Evolutionary conservation across 2,113 vertebrate species (phyloP), one percentile per base, ranked within the genome.

Genomic region (Collichthys lucidus): DNA sequence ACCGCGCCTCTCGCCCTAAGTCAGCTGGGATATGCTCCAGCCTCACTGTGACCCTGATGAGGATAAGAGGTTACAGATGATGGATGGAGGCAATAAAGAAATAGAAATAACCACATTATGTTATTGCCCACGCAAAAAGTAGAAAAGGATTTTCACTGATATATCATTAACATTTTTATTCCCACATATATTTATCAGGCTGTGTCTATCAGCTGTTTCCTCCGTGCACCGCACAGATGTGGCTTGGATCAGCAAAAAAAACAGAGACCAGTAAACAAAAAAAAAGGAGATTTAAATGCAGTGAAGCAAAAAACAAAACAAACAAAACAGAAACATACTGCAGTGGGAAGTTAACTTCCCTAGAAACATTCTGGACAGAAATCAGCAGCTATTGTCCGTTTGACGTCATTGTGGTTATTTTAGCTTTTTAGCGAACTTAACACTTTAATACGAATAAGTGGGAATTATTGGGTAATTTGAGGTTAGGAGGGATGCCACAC

Each of bases 211-310:
- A 14, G 16, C 67, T 64, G 72, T 68, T 72, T 86, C 59, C 69
- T 78, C 47, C 55, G 5, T 16, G 47, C 62, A 67, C 6, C 22
- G 53, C 29, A n/a, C 55, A 65, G 59, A 53, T 72, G 69, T 65
- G 57, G 35, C n/a, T 79, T 61, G 42, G n/a, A 52, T 82, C 65
- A 75, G 72, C 79, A 85, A 47, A 91, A 82, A 70, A 56, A 11
- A 71, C 6, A 72, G 26, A 60, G 50, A 1, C 3, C 61, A 47
- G 17, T 65, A 71, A 83, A 77, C 49, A 74, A 74, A 68, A 59
- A 53, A 35, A 40, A 40, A 35, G 4, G 9, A 75, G 15, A 12
- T 62, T 65, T 59, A 12, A 62, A 40, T 19, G 15, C 71, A 53
- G 46, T 49, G 26, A 52, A 40, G 26, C 19, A 53, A 19, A 9